These are phyloP conservation scores for Adineta ricciae DNA, from an alignment of 2,888 invertebrate species.

Conservation along the genomic window DNA sequence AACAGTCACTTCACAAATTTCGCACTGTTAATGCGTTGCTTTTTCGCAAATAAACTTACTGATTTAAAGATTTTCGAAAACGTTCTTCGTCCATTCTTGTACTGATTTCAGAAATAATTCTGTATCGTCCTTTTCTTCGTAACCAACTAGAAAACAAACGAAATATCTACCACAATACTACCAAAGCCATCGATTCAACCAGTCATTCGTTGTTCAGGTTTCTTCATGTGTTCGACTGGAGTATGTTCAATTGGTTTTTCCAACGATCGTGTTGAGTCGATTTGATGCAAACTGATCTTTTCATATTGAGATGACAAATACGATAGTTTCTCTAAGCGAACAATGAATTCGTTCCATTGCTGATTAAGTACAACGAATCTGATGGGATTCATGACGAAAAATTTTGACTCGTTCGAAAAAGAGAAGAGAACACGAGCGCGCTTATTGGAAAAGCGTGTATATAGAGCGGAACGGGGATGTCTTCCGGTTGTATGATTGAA, in stretches of 20 bases:
- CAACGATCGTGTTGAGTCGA: not conserved
- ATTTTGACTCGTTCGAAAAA: not conserved
- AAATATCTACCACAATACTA: too few relatives aligned
- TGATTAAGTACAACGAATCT: not conserved
- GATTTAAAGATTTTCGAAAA: not conserved
- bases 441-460: not conserved
- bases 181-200: not conserved
- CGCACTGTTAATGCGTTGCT: not conserved
- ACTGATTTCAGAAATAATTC: not conserved
- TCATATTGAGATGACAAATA: not conserved
- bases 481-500: not conserved
- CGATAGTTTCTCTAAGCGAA: not conserved
- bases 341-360: not conserved
- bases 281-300: not conserved
- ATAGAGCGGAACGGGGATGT: not conserved
- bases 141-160: not conserved
- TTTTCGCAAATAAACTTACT: slow-evolving; percentile 5
- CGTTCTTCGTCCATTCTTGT: not conserved
- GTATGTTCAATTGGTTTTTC: not conserved
- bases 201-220: not conserved
- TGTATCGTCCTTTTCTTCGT: not conserved
- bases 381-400: too few relatives aligned
- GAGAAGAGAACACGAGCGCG: not conserved
- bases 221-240: not conserved
- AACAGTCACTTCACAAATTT: not conserved